Evolutionary conservation across 2,113 vertebrate species (phyloP).

Genomic region (Myrmecobius fasciatus): DNA sequence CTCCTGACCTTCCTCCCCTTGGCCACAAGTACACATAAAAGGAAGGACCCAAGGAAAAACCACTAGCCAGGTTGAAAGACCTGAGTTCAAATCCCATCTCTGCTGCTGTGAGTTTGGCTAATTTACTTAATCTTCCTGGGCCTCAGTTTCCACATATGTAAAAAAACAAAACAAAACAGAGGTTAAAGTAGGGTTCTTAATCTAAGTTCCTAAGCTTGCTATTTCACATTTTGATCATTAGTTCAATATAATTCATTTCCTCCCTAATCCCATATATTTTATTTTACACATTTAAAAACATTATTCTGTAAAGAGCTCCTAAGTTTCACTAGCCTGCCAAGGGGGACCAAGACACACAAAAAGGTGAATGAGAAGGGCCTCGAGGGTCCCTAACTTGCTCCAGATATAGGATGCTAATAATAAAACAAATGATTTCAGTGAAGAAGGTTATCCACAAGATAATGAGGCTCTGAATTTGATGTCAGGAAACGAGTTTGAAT

Average conservation of each 20-base stretch:
- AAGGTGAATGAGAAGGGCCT: not conserved
- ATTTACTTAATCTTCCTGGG: not conserved
- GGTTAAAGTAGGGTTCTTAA: no score
- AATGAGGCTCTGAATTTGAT: not conserved
- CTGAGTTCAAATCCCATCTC: not conserved
- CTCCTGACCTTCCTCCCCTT: not conserved
- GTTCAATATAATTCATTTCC: not conserved
- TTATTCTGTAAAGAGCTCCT: not conserved
- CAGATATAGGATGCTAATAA: no score
- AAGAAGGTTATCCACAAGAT: not conserved
- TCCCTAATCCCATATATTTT: not conserved
- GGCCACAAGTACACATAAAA: not conserved
- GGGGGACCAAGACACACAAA: not conserved
- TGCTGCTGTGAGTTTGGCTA: not conserved
- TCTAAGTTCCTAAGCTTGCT: not conserved
- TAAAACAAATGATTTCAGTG: not conserved
- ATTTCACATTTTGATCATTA: not conserved
- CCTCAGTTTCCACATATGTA: no score
- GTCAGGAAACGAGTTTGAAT: not conserved
- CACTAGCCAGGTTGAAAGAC: not conserved
- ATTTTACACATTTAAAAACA: not conserved
- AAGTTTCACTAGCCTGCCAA: not conserved
- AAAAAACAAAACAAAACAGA: no score
- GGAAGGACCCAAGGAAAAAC: no score
- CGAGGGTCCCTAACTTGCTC: no score